Conservation (phyloP, 2,888 invertebrate genomes). For the Agonopterix heracliana region DNA sequence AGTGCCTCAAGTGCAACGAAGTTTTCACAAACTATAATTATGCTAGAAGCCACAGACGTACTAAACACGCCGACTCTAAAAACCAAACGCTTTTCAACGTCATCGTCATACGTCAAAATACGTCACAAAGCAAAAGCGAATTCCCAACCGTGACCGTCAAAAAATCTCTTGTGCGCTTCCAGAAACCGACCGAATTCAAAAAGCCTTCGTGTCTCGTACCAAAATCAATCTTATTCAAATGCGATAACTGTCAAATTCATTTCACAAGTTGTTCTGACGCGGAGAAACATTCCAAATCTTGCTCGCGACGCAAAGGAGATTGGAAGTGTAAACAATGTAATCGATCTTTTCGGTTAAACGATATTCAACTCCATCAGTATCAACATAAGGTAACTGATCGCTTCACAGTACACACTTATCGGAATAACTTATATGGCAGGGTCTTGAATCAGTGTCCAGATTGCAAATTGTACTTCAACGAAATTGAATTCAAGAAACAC, state of each 20-base stretch:
- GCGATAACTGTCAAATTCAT: constrained; percentile 25
- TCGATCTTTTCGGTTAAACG: constrained; percentile 21
- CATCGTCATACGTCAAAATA: not conserved
- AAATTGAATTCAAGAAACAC: constrained; percentile 26
- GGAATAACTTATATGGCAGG: constrained; percentile 19
- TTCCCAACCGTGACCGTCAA: not conserved
- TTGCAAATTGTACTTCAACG: constrained; percentile 33
- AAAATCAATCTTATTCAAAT: constrained; percentile 28
- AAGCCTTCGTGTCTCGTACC: constrained; percentile 19
- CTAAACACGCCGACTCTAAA: constrained; percentile 7
- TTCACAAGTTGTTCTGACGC: constrained; percentile 24
- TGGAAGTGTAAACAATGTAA: constrained; percentile 27
- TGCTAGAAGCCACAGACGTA: constrained; percentile 10
- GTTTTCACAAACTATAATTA: not conserved
- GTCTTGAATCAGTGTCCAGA: constrained; percentile 31
- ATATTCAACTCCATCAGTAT: constrained; percentile 22
- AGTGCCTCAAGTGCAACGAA: constrained; percentile 16
- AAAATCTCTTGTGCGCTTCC: not conserved
- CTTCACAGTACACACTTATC: constrained; percentile 26
- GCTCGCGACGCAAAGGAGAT: constrained; percentile 4
- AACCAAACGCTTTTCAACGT: constrained; percentile 6
- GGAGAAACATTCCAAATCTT: constrained; percentile 12
- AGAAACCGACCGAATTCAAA: not conserved
- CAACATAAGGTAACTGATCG: constrained; percentile 32
- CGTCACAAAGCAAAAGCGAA: not conserved